Evolutionary conservation across 2,888 invertebrate genomes (phyloP), one percentile per base, ranked within the genome.

Genomic region (Crossocerus cetratus): DNA sequence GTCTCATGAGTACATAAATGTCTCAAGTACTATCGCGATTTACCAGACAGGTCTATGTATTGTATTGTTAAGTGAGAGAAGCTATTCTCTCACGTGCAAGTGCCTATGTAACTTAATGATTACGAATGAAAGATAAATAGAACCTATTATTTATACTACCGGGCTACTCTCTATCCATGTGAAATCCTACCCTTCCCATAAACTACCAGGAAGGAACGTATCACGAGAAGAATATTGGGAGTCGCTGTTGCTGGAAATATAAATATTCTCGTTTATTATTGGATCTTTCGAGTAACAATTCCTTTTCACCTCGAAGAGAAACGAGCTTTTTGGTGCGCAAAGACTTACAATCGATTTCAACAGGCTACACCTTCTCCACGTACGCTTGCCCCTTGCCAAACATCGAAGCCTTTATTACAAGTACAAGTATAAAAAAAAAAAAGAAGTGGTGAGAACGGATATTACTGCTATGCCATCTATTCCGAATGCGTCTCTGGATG

Each of bases 71-170:
- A 63, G 63, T 63, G 62, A 65, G 61, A 49, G 49, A 49, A 75
- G 68, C 45, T 67, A 75, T 72, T 74, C 73, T 72, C 77, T 81
- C 71, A 80, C 78, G 75, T 82, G 81, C 74, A 84, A 85, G 84
- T 84, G 83, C 82, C 81, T 84, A 71, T 81, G 74, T 71, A 75
- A 74, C 72, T 69, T 62, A 73, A 82, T 78, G 60, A 69, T 74
- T 66, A 63, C 61, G 69, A 72, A 79, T 70, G 72, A 77, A 76
- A 82, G 69, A 84, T 77, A 79, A 63, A 78, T 77, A 80, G 49
- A 77, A 71, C 72, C 59, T 65, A 74, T 72, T 78, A 79, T 84
- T 84, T 84, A 76, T 77, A 54, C 68, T 70, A 76, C 3, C 58
- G 61, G 65, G 20, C 63, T 60, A 2, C 14, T n/a, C 14, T 56